phyloP scores from a whole-genome alignment of 1,140 invertebrate species.

The Pseudomyrmex concolor region DNA sequence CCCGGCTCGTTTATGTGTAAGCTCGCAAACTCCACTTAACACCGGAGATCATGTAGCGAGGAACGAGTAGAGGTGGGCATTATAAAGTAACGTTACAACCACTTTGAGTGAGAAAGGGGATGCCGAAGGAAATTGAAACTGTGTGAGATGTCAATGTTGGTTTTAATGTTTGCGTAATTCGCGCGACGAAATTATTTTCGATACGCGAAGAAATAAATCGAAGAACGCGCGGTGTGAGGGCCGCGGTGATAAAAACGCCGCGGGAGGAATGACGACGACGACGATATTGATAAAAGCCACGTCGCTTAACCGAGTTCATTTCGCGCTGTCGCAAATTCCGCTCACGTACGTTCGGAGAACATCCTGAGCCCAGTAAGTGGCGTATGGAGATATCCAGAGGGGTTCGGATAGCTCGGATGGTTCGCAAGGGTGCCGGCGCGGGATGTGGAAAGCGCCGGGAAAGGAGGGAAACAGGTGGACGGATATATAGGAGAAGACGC shows the following conservation, averaged over 20 bases:
- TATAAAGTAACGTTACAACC: background rate
- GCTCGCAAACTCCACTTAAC: too few relatives aligned
- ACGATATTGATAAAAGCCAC: conserved; percentile 57
- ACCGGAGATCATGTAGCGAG: background rate
- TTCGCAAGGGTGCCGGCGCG: conserved; percentile 68
- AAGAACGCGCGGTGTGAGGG: background rate
- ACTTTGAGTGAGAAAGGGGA: too few relatives aligned
- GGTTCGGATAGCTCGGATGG: conserved; percentile 75
- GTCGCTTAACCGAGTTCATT: conserved; percentile 64
- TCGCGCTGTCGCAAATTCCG: conserved; percentile 58
- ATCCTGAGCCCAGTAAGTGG: conserved; percentile 80
- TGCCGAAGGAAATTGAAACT: too few relatives aligned
- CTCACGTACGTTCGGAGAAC: conserved; percentile 76
- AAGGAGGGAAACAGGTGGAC: conserved; percentile 68
- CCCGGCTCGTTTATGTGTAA: background rate
- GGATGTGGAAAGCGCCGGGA: conserved; percentile 54
- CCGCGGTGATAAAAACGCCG: conserved; percentile 13
- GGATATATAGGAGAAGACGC: conserved; percentile 53
- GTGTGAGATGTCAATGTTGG: background rate
- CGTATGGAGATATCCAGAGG: conserved; percentile 80
- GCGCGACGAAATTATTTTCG: background rate
- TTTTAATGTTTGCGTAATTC: background rate
- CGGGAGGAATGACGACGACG: background rate
- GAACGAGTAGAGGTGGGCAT: background rate
- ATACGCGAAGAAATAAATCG: background rate